These are phyloP conservation scores for Drosophila triauraria DNA, from an alignment of 1,140 invertebrate species.

Conservation along the genomic window DNA sequence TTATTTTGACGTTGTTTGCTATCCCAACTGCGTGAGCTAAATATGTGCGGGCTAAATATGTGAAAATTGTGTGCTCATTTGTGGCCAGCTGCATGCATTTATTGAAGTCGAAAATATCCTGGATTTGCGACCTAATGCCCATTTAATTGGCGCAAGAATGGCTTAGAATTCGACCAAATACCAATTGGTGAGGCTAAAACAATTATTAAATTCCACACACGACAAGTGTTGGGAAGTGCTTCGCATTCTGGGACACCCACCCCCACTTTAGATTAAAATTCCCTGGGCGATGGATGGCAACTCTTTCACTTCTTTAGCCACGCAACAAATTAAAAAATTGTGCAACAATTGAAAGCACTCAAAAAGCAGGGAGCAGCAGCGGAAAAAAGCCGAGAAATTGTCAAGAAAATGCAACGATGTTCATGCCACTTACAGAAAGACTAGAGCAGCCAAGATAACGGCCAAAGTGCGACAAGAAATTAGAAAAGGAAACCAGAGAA, in stretches of 20 bases:
- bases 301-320: slow-evolving; percentile 53
- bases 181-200: slow-evolving; percentile 2
- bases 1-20: slow-evolving; percentile 69
- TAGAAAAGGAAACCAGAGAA: slow-evolving; percentile 47
- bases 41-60: slow-evolving; percentile 41
- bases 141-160: slow-evolving; percentile 54
- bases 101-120: slow-evolving; percentile 48
- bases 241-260: slow-evolving; percentile 7
- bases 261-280: slow-evolving; percentile 70
- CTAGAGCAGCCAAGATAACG: slow-evolving; percentile 39
- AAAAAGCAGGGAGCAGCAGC: slow-evolving; percentile 45
- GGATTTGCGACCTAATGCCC: slow-evolving; percentile 50
- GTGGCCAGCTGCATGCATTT: slow-evolving; percentile 73
- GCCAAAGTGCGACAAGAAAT: slow-evolving; percentile 58
- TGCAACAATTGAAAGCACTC: slow-evolving; percentile 78
- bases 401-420: slow-evolving; percentile 68
- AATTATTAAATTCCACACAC: slow-evolving; percentile 13
- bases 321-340: slow-evolving; percentile 81
- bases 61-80: slow-evolving; percentile 75
- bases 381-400: slow-evolving; percentile 60
- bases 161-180: slow-evolving; percentile 20
- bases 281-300: slow-evolving; percentile 32
- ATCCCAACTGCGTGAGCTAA: slow-evolving; percentile 22
- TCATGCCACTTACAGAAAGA: slow-evolving; percentile 51
- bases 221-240: slow-evolving; percentile 1